Evolutionary conservation across 2,888 invertebrate species (phyloP).

Genomic region (Macrophya annulata): DNA sequence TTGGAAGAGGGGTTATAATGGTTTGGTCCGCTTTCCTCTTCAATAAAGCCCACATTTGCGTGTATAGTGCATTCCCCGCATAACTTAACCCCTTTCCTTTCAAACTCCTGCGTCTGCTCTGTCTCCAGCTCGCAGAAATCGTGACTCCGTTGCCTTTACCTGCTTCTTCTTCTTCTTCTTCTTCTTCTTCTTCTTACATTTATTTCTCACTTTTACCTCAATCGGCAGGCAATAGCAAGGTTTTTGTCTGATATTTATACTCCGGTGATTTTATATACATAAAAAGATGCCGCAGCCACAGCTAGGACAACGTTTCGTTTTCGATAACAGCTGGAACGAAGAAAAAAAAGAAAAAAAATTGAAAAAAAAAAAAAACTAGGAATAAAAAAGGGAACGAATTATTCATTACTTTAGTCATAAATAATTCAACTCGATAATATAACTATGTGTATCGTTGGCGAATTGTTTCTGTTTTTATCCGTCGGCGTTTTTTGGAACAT

Average conservation of each 20-base stretch:
- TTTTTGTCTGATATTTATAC: constrained; percentile 23
- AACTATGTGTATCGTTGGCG: constrained; percentile 41
- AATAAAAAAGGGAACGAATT: constrained; percentile 49
- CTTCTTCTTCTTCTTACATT: constrained; percentile 6
- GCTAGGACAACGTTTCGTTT: background rate
- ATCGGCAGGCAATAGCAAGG: constrained; percentile 25
- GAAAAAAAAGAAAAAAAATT: background rate
- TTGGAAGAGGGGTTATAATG: constrained; percentile 53
- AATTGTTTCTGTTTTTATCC: constrained; percentile 51
- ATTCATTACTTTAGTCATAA: constrained; percentile 45
- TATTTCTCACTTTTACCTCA: background rate
- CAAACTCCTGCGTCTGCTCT: constrained; percentile 34
- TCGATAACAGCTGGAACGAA: constrained; percentile 56
- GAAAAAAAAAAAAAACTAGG: background rate
- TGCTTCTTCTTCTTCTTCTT: constrained; percentile 21
- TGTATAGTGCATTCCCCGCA: constrained; percentile 71
- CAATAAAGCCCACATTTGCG: constrained; percentile 70
- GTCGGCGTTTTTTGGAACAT: constrained; percentile 47
- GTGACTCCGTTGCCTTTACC: constrained; percentile 36
- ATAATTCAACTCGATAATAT: constrained; percentile 53
- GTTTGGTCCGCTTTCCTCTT: constrained; percentile 59
- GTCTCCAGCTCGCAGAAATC: constrained; percentile 18
- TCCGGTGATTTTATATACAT: constrained; percentile 34
- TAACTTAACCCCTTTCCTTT: constrained; percentile 66
- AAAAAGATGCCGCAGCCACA: background rate